Base-by-base conservation (phyloP, 2,888 invertebrate species). In the Calameuta idolon region DNA sequence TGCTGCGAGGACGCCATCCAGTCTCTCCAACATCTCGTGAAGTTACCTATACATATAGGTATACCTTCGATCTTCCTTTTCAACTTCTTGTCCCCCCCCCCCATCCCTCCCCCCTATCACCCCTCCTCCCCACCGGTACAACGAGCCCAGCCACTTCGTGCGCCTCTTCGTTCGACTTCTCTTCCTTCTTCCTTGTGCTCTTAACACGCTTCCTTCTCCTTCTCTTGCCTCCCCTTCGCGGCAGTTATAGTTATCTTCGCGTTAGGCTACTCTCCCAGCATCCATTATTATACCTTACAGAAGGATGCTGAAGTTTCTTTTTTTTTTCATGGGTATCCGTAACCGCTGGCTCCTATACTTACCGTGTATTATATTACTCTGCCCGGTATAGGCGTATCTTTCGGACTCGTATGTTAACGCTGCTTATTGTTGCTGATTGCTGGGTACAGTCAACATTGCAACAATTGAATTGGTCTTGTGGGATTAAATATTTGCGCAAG, bases 241-340 rank as follows among this genome's bases (percentile, higher is more conserved):
- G 78, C 75, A 82, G 80, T 80, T 76, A 80, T 75, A 74, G 78
- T 84, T 77, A 84, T 78, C 84, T 80, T 83, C 79, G 15, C 15
- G 40, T 40, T 40, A 15, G 15, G 40, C 40, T 40, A 15, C 40
- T 15, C 40, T 40, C 15, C 15, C 40, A 15, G 40, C 40, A 40
- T 40, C 40, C 40, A 40, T 40, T 40, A 40, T 40, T 40, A 15
- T 15, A 15, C 40, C 40, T 40, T 40, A 15, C 40, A 40, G 40
- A 15, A 15, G 40, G 40, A 40, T 40, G 40, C 40, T 40, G 40
- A 5, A 40, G 15, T 15, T 1, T 15, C 40, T 40, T 40, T 40
- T 37, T 40, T 37, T 40, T 15, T 40, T 40, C 40, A 15, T 40
- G 5, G 5, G 15, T 37, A 15, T 37, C 40, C 5, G 15, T 40